Evolutionary conservation across 2,888 invertebrate genomes (phyloP), one percentile per base, ranked within the genome.

Genomic region (Agonum fuliginosum): DNA sequence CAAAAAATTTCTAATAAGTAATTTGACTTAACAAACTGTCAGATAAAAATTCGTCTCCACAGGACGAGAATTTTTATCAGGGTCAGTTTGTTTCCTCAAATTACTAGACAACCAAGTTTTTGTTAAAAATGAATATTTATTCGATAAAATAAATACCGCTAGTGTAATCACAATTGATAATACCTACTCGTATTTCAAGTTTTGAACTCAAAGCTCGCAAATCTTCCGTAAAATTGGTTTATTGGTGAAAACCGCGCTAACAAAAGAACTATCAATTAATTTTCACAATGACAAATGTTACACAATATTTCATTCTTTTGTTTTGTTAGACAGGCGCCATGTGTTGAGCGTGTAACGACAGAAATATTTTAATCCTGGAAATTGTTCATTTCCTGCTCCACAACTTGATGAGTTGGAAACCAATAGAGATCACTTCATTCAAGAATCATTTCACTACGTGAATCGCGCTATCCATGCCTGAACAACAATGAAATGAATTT

Each of bases 271-370:
- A 54, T 54, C 54, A 54, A 54, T 54, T 54, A 54, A 22, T 20
- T n/a, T n/a, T 12, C 22, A 22, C 54, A 17, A 37, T 41, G 37
- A 37, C 41, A 67, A 67, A 34, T 67, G 41, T 20, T 1, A 14
- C 37, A 19, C 41, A 19, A 67, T 67, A 65, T 65, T 65, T 37
- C 41, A 41, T 67, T 67, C 67, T 41, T 67, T 67, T 67, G 67
- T 65, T 34, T 65, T 17, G 51, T 10, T 5, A 54, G 48, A 10
- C 48, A 19, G 24, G 24, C 24, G 54, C 54, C 54, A 54, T 54
- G 24, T 54, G 54, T 54, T 20, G 20, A 54, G 0, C 24, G 54
- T 24, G 24, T 6, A 54, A n/a, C n/a, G n/a, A n/a, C n/a, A n/a
- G n/a, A n/a, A 54, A 54, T 54, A 54, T 54, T 54, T 54, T 54